phyloP scores from a whole-genome alignment of 30 jellyfish, hydroid and myxozoan species.

The Sanderia malayensis region DNA sequence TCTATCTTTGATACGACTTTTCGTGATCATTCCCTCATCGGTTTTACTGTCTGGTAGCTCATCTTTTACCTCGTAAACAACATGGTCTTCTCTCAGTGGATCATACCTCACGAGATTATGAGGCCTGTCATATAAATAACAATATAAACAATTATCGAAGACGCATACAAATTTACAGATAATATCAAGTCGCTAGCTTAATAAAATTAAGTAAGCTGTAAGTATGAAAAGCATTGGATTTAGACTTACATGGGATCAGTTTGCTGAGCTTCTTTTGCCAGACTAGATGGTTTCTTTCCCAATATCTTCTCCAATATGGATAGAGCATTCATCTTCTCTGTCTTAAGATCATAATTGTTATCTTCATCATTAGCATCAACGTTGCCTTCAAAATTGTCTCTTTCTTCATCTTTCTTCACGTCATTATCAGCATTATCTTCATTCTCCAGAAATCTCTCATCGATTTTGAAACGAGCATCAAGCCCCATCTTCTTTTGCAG shows the following conservation, averaged over 20 bases:
- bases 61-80: conserved; percentile 36
- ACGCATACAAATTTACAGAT: too few species aligned
- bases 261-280: not conserved
- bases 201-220: not conserved
- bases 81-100: conserved; percentile 58
- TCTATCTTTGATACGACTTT: not conserved
- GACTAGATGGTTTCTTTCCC: conserved; percentile 22
- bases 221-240: not conserved
- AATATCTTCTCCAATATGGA: conserved; percentile 50
- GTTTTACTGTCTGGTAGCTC: not conserved
- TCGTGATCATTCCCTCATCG: not conserved
- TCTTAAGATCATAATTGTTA: conserved; percentile 12
- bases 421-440: conserved; percentile 25
- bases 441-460: conserved; percentile 75
- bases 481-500: conserved; percentile 65
- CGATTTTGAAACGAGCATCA: conserved; percentile 84
- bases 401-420: not conserved
- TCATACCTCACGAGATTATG: conserved; percentile 66
- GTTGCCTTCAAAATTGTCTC: not conserved
- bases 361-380: conserved; percentile 20
- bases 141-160: too few species aligned
- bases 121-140: conserved; percentile 7
- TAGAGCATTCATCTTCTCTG: conserved; percentile 45
- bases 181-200: too few species aligned
- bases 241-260: not conserved